A percentile compares a stretch with the other conserved stretches of the same genome.
Conservation (phyloP, 2,888 invertebrate genomes). For the Panorpa germanica region DNA sequence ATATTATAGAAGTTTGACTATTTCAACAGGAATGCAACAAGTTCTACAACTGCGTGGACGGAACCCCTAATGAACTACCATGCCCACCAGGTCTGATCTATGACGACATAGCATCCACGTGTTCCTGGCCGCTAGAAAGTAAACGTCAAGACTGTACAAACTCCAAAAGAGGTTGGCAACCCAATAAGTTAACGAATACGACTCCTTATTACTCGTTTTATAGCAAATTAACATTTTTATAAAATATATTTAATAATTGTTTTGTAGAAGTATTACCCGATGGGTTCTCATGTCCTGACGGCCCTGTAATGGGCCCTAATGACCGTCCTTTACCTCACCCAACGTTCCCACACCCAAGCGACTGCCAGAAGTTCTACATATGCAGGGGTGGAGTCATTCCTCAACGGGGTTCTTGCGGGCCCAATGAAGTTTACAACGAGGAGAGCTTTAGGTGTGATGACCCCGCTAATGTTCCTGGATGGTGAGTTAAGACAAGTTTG, state of each 20-base stretch:
- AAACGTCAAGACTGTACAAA: constrained; percentile 32
- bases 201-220: constrained; percentile 12
- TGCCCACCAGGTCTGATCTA: constrained; percentile 61
- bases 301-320: constrained; percentile 41
- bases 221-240: no score
- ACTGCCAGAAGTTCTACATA: constrained; percentile 69
- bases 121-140: constrained; percentile 52
- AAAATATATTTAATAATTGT: constrained; percentile 4
- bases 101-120: constrained; percentile 51
- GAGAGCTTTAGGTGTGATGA: constrained; percentile 58
- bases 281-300: constrained; percentile 59
- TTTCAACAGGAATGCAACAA: constrained; percentile 56
- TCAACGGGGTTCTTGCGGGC: constrained; percentile 53
- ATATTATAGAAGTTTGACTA: no score
- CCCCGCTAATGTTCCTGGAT: constrained; percentile 56
- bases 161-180: constrained; percentile 29
- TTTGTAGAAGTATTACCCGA: constrained; percentile 46
- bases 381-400: constrained; percentile 59
- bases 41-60: constrained; percentile 63
- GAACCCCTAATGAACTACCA: constrained; percentile 40
- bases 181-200: constrained; percentile 26
- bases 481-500: constrained; percentile 31
- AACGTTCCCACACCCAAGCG: constrained; percentile 58
- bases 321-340: constrained; percentile 55
- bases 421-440: constrained; percentile 60